Base-by-base conservation (phyloP, 2,888 invertebrate species). In the Nymphalis urticae region DNA sequence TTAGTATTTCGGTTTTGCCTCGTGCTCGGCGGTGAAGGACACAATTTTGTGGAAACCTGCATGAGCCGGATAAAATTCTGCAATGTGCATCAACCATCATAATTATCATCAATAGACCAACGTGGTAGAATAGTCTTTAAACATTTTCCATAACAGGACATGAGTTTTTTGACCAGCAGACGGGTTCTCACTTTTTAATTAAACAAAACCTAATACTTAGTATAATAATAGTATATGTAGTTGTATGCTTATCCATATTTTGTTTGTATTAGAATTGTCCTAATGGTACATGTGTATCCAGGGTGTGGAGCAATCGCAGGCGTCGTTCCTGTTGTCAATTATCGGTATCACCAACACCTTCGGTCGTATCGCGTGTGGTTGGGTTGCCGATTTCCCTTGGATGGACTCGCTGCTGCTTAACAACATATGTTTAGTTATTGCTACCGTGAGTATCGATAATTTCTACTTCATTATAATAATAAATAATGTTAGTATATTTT, bases 341-440 rank as follows among this genome's bases (percentile, higher is more conserved):
- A 97, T 97, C 80, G 97, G 97, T 71, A 98, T 98, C 73, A 98
- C 98, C 48, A 99, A 99, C 89, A 99, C 98, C 0, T 86, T 98
- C 73, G 98, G 98, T 21, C 96, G 98, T 90, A 95, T 98, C 62
- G 92, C 95, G 62, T 97, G 97, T 82, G 98, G 98, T 36, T 97
- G 96, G 92, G 95, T 98, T 50, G 97, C 98, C 0, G 97, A 98
- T 93, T 97, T 98, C 83, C 97, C 97, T 1, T 95, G 95, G 93
- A 97, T 99, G 78, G 97, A 98, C 88, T 97, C 99, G 0, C 93
- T 99, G 21, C 91, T 98, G 80, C 95, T 99, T 80, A 99, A 99
- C 89, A 99, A 99, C 83, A 91, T 97, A 72, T 98, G 98, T 82
- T 94, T 99, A 69, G 94, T 98, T 67, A 94, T 98, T 73, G 97